Conservation (phyloP, 1,140 invertebrate species). For the Aphaenogaster rudis region DNA sequence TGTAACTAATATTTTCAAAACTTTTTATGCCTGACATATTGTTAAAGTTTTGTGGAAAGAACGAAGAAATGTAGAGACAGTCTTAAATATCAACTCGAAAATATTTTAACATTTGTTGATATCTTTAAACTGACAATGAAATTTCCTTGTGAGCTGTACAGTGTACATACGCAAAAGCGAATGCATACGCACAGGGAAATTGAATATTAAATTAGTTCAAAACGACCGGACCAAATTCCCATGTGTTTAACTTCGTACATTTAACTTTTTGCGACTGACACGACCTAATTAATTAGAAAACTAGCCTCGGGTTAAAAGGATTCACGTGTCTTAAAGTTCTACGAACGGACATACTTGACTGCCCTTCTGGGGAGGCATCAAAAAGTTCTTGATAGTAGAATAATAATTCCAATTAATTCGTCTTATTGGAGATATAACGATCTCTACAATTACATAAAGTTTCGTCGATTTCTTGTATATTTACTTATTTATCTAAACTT, state of each 20-base stretch:
- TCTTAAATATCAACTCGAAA: neutral
- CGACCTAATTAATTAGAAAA: constrained; percentile 51
- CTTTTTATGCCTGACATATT: neutral
- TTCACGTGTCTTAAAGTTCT: constrained; percentile 53
- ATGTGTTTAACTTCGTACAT: constrained; percentile 42
- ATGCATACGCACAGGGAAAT: neutral
- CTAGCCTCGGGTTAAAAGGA: constrained; percentile 31
- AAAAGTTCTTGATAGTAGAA: neutral
- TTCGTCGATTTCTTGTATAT: neutral
- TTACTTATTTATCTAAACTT: neutral
- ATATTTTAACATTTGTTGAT: constrained; percentile 16
- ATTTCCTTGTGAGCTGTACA: too few relatives aligned
- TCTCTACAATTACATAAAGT: neutral
- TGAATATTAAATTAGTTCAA: constrained; percentile 18
- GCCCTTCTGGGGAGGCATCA: neutral
- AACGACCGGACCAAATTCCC: constrained; percentile 1
- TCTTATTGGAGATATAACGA: neutral
- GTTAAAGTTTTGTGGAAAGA: neutral
- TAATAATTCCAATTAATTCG: constrained; percentile 29
- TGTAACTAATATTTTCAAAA: neutral
- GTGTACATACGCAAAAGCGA: too few relatives aligned
- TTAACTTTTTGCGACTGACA: constrained; percentile 52
- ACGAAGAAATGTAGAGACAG: neutral
- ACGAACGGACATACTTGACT: constrained; percentile 36
- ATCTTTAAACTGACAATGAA: neutral